Evolutionary conservation across 2,797 vertebrate genomes (phyloP), one percentile per base, ranked within the genome.

Genomic region (Petrocephalus schoutedeni): DNA sequence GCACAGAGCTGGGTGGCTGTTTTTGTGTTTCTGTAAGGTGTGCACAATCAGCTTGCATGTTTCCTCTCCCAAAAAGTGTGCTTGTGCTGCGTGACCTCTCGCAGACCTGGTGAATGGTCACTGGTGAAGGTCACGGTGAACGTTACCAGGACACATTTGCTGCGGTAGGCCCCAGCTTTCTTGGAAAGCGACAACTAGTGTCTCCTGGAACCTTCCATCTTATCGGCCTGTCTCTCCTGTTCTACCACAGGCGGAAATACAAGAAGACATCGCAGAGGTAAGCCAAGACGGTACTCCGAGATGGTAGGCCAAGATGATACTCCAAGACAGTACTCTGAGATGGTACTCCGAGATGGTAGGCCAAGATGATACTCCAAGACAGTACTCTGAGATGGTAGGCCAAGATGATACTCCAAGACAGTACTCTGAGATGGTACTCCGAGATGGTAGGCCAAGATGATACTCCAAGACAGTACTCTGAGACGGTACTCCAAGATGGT

Each of bases 241-340:
- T 83, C 32, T 21, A n/a, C 32, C 19, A 54, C 82, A 96, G 96
- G 96, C 95, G 96, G 93, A 96, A 96, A 94, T 96, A 96, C 89
- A 96, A 96, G 95, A 96, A 96, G 96, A 96, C 95, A 16, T 96
- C 96, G 67, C 96, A 96, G 93, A 96, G 96, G 96, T 96, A 96
- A 96, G 95, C 92, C 32, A 19, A 41, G 67, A 74, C 36, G 19
- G 67, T 41, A 41, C 14, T 74, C 67, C 67, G 19, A 74, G 32
- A 74, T 32, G 32, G 36, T 23, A 49, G 23, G 49, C 21, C 23
- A 23, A 19, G 83, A 85, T 57, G 51, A 1, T 53, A 12, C 82
- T 84, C 51, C 49, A 67, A 32, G 61, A 32, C 12, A 9, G 28
- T 64, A 64, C 59, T 64, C 92, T 28, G 16, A 41, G 32, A 74